Evolutionary conservation across 1,140 invertebrate species (phyloP).

Genomic region (Odontomachus brunneus): DNA sequence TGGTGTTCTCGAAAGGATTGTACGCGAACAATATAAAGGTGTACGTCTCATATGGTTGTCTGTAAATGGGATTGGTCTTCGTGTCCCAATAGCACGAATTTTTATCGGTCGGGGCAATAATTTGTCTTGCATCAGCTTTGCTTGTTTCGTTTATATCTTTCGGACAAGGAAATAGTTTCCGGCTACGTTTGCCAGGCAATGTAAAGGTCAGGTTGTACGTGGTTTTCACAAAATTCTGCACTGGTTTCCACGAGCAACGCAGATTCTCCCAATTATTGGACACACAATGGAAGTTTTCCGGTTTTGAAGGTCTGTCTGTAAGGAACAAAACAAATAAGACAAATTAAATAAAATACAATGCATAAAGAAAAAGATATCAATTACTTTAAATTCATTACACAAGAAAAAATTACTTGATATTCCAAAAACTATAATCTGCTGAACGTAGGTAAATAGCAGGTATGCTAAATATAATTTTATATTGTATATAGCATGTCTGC

Average conservation of each 20-base stretch:
- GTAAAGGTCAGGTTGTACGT: conserved; percentile 86
- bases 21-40: conserved; percentile 85
- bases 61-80: conserved; percentile 87
- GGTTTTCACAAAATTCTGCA: conserved; percentile 85
- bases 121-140: conserved; percentile 25
- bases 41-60: conserved; percentile 86
- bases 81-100: conserved; percentile 86
- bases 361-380: neutral
- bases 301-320: conserved; percentile 82
- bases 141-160: conserved; percentile 43
- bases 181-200: conserved; percentile 80
- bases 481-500: too few relatives aligned
- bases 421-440: too few relatives aligned
- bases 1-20: conserved; percentile 86
- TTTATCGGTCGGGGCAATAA: neutral
- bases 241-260: conserved; percentile 88
- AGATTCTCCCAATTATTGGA: conserved; percentile 89
- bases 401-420: too few relatives aligned
- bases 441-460: too few relatives aligned
- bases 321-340: conserved; percentile 33
- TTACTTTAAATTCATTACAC: too few relatives aligned
- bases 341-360: neutral
- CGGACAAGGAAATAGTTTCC: conserved; percentile 79
- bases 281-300: conserved; percentile 88
- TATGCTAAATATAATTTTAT: too few relatives aligned